Conservation (phyloP, 2,888 invertebrate species). For the Panorpa germanica region DNA sequence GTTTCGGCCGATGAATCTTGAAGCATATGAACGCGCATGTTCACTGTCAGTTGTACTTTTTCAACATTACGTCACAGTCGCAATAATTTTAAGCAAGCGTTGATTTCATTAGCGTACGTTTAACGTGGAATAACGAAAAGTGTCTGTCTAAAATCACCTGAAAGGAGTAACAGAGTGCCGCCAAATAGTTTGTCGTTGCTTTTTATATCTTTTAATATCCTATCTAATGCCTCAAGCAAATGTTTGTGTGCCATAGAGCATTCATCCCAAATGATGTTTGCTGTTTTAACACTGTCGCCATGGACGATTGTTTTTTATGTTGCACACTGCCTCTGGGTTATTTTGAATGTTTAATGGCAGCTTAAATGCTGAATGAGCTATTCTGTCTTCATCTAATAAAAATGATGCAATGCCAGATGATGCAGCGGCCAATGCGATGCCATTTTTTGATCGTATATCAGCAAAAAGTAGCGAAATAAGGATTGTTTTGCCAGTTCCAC, state of each 20-base stretch:
- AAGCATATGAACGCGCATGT: too few species aligned
- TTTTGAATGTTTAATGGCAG: conserved; percentile 16
- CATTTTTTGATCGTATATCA: conserved; percentile 16
- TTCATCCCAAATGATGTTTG: conserved; percentile 22
- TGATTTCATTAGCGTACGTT: too few species aligned
- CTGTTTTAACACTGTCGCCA: conserved; percentile 16
- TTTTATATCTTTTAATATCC: conserved; percentile 13
- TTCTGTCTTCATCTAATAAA: conserved; percentile 19
- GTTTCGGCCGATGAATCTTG: too few species aligned
- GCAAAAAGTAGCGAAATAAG: conserved; percentile 20
- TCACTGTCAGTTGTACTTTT: too few species aligned
- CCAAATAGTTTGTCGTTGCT: too few species aligned
- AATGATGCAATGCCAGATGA: conserved; percentile 25
- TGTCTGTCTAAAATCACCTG: too few species aligned
- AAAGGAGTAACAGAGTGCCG: too few species aligned
- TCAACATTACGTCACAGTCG: too few species aligned
- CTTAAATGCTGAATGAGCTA: too few species aligned
- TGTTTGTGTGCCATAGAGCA: conserved; percentile 20
- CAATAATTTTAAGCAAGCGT: too few species aligned
- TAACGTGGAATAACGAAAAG: too few species aligned
- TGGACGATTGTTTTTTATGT: conserved; percentile 15
- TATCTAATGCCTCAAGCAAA: conserved; percentile 18
- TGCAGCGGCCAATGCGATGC: conserved; percentile 19
- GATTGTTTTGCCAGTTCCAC: conserved; percentile 22
- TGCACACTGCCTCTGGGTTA: conserved; percentile 17